Percentiles rank a stretch among this genome's conserved stretches.
Evolutionary conservation across 2,888 invertebrate species (phyloP).

Genomic region (Odontocolon sp.): DNA sequence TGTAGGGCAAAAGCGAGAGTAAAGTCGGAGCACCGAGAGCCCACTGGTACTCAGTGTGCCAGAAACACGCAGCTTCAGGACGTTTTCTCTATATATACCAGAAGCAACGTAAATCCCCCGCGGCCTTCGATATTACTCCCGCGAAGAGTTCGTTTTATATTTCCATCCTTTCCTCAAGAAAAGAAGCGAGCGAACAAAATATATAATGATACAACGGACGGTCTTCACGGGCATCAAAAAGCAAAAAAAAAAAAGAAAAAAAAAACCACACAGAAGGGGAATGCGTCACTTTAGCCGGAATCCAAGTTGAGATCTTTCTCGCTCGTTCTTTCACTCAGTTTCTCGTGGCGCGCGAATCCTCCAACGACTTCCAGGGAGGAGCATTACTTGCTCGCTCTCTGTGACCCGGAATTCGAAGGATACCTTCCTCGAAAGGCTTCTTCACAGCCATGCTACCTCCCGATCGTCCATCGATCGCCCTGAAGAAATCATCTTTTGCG

Average conservation of each 20-base stretch:
- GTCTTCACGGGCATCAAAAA: constrained; percentile 24
- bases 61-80: not conserved
- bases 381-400: constrained; percentile 59
- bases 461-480: constrained; percentile 23
- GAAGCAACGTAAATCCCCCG: not conserved
- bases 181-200: constrained; percentile 8
- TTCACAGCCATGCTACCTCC: constrained; percentile 21
- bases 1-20: not conserved
- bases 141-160: no score
- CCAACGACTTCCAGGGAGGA: constrained; percentile 59
- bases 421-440: constrained; percentile 59
- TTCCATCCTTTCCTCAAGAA: constrained; percentile 13
- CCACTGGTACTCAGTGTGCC: not conserved
- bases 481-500: constrained; percentile 20
- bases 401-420: constrained; percentile 65
- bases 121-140: constrained; percentile 9
- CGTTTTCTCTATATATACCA: not conserved
- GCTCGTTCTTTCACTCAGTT: constrained; percentile 7
- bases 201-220: constrained; percentile 40
- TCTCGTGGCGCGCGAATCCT: constrained; percentile 14
- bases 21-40: not conserved
- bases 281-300: constrained; percentile 73
- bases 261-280: constrained; percentile 45
- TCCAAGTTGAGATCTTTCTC: constrained; percentile 49
- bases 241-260: constrained; percentile 49